These are phyloP conservation scores for Caenorhabditis sulstoni DNA, from an alignment of 2,888 invertebrate genomes.

Conservation along the genomic window DNA sequence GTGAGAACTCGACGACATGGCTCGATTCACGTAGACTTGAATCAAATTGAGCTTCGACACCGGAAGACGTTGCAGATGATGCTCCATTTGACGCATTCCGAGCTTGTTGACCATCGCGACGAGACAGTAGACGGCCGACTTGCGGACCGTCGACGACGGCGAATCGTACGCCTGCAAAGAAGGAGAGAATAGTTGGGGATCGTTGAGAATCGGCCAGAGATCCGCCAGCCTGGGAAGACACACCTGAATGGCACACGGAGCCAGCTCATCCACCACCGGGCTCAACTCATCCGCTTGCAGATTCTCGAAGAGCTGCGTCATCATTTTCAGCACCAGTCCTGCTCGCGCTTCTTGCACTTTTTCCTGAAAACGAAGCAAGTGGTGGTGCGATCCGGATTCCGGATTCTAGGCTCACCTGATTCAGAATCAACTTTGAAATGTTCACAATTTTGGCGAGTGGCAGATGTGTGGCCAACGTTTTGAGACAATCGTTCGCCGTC, in stretches of 20 bases:
- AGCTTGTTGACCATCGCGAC: constrained; percentile 60
- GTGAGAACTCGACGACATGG: constrained; percentile 52
- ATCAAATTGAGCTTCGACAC: constrained; percentile 44
- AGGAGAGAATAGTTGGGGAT: no score
- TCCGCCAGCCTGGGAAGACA: background rate
- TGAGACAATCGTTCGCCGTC: constrained; percentile 55
- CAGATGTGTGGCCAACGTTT: constrained; percentile 56
- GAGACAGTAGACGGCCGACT: constrained; percentile 55
- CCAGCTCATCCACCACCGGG: constrained; percentile 51
- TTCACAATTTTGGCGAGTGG: constrained; percentile 50
- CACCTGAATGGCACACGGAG: constrained; percentile 38
- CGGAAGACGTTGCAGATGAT: constrained; percentile 27
- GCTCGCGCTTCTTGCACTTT: constrained; percentile 40
- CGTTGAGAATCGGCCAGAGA: no score
- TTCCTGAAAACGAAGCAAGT: constrained; percentile 24
- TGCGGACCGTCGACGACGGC: constrained; percentile 44
- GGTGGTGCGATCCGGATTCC: background rate
- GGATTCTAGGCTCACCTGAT: constrained; percentile 15
- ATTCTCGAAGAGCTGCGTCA: constrained; percentile 48
- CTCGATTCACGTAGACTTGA: constrained; percentile 50
- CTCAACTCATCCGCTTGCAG: constrained; percentile 41
- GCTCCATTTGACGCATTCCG: constrained; percentile 45
- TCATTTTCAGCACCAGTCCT: constrained; percentile 54
- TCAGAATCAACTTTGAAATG: constrained; percentile 36
- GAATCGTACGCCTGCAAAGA: constrained; percentile 45